phyloP scores from a whole-genome alignment of 2,888 invertebrate species.

The Chloroclystis v-ata region DNA sequence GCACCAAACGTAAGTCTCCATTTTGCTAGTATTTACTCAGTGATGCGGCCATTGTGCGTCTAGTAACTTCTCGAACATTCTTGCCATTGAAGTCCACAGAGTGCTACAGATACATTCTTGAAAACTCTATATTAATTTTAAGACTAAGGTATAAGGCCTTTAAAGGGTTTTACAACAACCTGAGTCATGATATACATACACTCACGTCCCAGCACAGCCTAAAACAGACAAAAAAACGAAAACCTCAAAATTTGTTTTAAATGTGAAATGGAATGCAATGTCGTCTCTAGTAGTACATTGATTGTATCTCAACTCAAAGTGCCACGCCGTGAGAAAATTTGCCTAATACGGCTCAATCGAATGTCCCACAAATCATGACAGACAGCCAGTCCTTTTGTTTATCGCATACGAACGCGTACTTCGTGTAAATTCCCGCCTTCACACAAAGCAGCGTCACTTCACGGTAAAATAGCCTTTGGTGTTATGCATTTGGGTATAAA shows the following conservation, averaged over 20 bases:
- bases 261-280: too few relatives aligned
- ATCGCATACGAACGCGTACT: conserved; percentile 30
- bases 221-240: too few relatives aligned
- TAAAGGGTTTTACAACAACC: too few relatives aligned
- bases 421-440: conserved; percentile 49
- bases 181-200: too few relatives aligned
- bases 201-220: too few relatives aligned
- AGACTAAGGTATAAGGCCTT: too few relatives aligned
- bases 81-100: background rate
- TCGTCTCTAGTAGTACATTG: background rate
- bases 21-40: conserved; percentile 32
- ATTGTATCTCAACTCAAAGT: too few relatives aligned
- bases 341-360: conserved; percentile 22
- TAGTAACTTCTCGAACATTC: background rate
- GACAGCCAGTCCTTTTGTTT: conserved; percentile 41
- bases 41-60: conserved; percentile 42
- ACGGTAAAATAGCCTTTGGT: conserved; percentile 4
- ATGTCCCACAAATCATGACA: conserved; percentile 39
- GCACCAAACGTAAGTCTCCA: conserved; percentile 24
- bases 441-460: background rate
- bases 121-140: too few relatives aligned
- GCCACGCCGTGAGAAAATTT: conserved; percentile 15
- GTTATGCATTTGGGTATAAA: background rate
- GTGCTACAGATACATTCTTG: background rate
- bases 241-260: too few relatives aligned